Evolutionary conservation across 2,113 vertebrate genomes (phyloP), one percentile per base, ranked within the genome.

Genomic region (Emydocephalus ijimae): DNA sequence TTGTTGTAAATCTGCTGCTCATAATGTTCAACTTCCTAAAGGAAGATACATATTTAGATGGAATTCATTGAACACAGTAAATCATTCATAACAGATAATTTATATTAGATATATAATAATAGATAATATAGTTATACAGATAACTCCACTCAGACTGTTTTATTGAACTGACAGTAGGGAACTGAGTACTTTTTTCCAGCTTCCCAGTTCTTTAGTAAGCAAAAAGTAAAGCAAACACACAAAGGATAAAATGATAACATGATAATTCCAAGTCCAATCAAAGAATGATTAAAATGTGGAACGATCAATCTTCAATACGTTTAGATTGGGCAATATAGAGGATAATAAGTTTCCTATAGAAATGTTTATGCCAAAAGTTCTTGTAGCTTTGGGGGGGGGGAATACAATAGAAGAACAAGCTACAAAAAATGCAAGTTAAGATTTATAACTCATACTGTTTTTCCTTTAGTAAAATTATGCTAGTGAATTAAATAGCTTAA

Each of bases 81-180:
- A 92, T 92, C 52, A 92, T n/a, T 56, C 61, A 81, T 74, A 89
- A 88, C 34, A 45, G 23, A 89, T 45, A 24, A 81, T n/a, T n/a
- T n/a, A n/a, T n/a, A n/a, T n/a, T n/a, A n/a, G n/a, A n/a, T n/a
- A n/a, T n/a, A n/a, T n/a, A n/a, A n/a, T n/a, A n/a, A n/a, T n/a
- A n/a, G n/a, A n/a, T n/a, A n/a, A n/a, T n/a, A n/a, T n/a, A n/a
- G n/a, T n/a, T n/a, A n/a, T 56, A 92, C 81, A 69, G 89, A 56
- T 81, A 89, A 64, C 5, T 43, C 20, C 20, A 39, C 23, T 12
- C 29, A 56, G 14, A 89, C 64, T 57, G 24, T 57, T 92, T 85
- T 89, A 81, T 92, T 89, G 64, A 55, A 85, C 52, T 45, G 56
- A 89, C 21, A 89, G 34, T 89, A 92, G 57, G 55, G 14, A 89